A percentile compares a stretch with the other conserved stretches of the same genome.
Evolutionary conservation across 2,797 vertebrate species (phyloP).

Genomic region (Alcedo quadribrachys): DNA sequence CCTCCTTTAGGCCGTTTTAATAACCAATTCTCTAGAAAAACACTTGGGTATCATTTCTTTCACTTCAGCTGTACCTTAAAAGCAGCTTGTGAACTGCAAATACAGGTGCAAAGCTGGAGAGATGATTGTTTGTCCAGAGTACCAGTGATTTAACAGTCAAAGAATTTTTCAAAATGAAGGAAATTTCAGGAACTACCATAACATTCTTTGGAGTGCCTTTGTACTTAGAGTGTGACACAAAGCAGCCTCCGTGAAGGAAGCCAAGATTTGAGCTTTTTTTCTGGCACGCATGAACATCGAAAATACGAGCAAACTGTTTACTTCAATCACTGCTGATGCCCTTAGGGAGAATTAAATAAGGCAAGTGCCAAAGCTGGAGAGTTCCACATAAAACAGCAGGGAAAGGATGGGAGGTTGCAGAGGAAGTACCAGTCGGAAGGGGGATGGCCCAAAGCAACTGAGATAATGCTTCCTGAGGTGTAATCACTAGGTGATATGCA

Average conservation of each 20-base stretch:
- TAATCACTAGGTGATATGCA: background rate
- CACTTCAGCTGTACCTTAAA: background rate
- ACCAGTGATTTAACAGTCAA: background rate
- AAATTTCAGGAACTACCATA: background rate
- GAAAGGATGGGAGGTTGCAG: slow-evolving; percentile 62
- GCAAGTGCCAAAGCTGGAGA: background rate
- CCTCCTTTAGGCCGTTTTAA: background rate
- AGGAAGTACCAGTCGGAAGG: slow-evolving; percentile 2
- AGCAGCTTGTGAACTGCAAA: background rate
- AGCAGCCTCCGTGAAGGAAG: background rate
- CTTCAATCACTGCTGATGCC: background rate
- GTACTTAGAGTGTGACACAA: background rate
- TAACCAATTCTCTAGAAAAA: background rate
- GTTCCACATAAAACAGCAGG: slow-evolving; percentile 53
- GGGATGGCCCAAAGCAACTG: background rate
- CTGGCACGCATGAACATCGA: background rate
- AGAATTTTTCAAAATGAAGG: background rate
- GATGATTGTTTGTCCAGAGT: background rate
- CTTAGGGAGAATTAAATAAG: slow-evolving; percentile 15
- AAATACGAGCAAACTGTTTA: slow-evolving; percentile 23
- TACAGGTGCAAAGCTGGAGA: fast-evolving
- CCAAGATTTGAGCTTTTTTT: background rate
- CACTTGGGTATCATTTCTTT: background rate
- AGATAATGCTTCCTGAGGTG: slow-evolving; percentile 60
- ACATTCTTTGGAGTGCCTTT: background rate